Base-by-base conservation (phyloP, 2,888 invertebrate genomes). In the Gisinianus flammeolus region DNA sequence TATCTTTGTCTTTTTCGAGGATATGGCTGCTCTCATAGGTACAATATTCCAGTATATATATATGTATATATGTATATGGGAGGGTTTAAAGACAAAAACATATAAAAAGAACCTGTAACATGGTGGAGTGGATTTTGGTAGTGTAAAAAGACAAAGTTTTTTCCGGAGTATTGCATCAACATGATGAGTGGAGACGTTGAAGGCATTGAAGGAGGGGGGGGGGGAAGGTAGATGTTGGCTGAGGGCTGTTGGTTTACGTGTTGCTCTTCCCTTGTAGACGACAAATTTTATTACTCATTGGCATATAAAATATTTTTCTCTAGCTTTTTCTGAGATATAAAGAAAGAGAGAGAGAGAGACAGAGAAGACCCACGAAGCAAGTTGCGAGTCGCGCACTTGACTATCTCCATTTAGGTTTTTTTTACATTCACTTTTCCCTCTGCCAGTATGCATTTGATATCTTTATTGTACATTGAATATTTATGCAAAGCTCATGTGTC, bases 231-330 rank as follows among this genome's bases (percentile, higher is more conserved):
- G 3, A 62, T 44, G 44, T n/a, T n/a, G 6, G 28, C 4, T 62
- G 62, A 16, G 28, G 44, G 2, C 24, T 58, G 58, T 58, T n/a
- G 26, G 62, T 30, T 35, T 69, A 78, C 74, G 78, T 69, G 69
- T 30, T 54, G 58, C 74, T 64, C 75, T 67, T 64, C 52, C 54
- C 33, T 56, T 28, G 33, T 68, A 76, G 68, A 73, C 72, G 79
- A 79, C 79, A 76, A 76, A 76, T 79, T 79, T 79, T 79, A 79
- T 79, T 70, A 76, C 75, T 79, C 79, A 79, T 79, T 79, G 71
- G 76, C 76, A 76, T 71, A 79, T 79, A 79, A 79, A 79, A 79
- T 79, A 75, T 79, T 76, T 79, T 76, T 76, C 33, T 24, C 22
- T 35, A 0, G 26, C 28, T 54, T 31, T 67, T 26, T 28, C 44